Evolutionary conservation across 64 coral and sea anemone genomes (phyloP).

Genomic region (Montipora sp.): DNA sequence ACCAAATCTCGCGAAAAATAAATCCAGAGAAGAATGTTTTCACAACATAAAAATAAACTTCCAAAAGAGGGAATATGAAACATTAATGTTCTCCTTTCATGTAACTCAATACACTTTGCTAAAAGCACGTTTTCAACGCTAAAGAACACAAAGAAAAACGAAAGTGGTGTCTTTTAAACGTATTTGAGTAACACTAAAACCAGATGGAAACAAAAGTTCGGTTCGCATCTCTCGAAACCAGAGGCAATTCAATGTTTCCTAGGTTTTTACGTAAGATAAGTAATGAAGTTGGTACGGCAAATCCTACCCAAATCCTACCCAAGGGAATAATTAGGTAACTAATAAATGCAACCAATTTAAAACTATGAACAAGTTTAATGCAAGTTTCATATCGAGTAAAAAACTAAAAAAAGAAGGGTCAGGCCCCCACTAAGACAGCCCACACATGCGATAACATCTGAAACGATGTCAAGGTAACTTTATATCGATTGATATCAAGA

Average conservation of each 20-base stretch:
- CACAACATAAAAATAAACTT: constrained; percentile 32
- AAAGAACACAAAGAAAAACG: constrained; percentile 41
- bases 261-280: not conserved
- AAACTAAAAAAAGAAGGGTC: not conserved
- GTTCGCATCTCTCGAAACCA: not conserved
- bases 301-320: not conserved
- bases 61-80: constrained; percentile 5
- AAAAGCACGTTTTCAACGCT: constrained; percentile 55
- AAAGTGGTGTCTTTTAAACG: constrained; percentile 31
- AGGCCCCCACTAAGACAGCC: not conserved
- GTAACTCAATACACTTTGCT: constrained; percentile 48
- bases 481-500: constrained; percentile 50
- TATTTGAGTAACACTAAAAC: constrained; percentile 13
- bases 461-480: constrained; percentile 36
- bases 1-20: constrained; percentile 21
- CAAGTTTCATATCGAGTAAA: constrained; percentile 6
- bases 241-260: not conserved
- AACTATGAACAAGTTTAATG: not conserved
- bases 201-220: constrained; percentile 31
- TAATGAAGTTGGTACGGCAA: not conserved
- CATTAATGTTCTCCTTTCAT: constrained; percentile 20
- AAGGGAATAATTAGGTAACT: not conserved
- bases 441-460: constrained; percentile 53
- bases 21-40: constrained; percentile 49
- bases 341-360: not conserved